Percentiles rank a stretch among this genome's conserved stretches.
These are phyloP conservation scores for Morphnarchus princeps DNA, from an alignment of 2,113 vertebrate genomes.

Conservation along the genomic window DNA sequence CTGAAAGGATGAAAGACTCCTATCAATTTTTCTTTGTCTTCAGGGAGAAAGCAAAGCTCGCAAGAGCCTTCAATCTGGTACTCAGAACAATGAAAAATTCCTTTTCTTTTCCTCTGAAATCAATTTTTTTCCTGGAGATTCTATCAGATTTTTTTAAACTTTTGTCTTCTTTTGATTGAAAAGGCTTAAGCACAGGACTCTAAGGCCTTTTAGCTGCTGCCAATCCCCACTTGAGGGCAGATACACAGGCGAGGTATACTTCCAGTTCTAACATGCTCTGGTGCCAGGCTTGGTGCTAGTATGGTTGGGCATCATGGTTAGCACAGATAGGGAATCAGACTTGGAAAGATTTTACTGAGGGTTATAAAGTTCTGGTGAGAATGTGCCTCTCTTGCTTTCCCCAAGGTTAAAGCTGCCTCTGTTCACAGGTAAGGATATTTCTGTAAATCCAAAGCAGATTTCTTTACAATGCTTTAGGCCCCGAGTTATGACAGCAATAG, in stretches of 20 bases:
- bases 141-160: not conserved
- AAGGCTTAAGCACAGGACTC: not conserved
- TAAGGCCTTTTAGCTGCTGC: not conserved
- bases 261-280: not conserved
- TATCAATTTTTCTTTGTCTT: constrained; percentile 6
- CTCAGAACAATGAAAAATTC: not conserved
- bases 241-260: not conserved
- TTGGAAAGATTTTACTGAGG: not conserved
- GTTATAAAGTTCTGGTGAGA: not conserved
- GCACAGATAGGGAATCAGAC: not conserved
- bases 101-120: not conserved
- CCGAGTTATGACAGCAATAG: not conserved
- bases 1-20: constrained; percentile 12
- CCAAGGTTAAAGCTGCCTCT: not conserved
- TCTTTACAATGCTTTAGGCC: not conserved
- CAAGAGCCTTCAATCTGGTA: not conserved
- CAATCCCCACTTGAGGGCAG: not conserved
- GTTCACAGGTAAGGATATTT: not conserved
- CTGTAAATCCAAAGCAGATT: not conserved
- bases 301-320: fast-evolving
- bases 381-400: not conserved
- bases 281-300: not conserved
- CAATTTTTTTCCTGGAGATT: not conserved
- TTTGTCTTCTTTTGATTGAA: not conserved
- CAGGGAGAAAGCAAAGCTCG: not conserved